Conservation (phyloP, 1,140 invertebrate genomes). For the Nebria ingens region DNA sequence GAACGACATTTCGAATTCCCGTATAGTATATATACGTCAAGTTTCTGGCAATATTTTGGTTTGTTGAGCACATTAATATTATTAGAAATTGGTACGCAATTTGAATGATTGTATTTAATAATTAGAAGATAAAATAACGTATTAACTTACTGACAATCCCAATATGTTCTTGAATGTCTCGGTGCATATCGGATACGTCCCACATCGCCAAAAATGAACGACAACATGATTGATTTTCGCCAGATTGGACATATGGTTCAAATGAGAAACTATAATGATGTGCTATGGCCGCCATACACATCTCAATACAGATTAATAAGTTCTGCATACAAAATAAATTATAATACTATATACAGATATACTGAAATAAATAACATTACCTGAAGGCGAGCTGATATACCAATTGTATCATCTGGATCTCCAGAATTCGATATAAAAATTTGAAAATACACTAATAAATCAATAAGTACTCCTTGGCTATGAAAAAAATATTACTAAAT, state of each 20-base stretch:
- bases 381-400: slow-evolving; percentile 70
- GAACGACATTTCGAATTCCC: not conserved
- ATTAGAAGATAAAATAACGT: not conserved
- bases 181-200: slow-evolving; percentile 87
- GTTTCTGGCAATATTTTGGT: too few species aligned
- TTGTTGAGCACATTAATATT: not conserved
- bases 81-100: not conserved
- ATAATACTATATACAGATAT: not conserved
- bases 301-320: slow-evolving; percentile 94
- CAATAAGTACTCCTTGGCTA: slow-evolving; percentile 86
- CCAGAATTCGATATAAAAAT: slow-evolving; percentile 60
- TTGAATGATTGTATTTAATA: too few species aligned
- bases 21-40: too few species aligned
- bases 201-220: slow-evolving; percentile 72
- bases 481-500: slow-evolving; percentile 21
- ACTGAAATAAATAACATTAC: slow-evolving; percentile 34
- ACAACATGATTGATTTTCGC: slow-evolving; percentile 41
- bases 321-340: slow-evolving; percentile 48
- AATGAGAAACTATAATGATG: slow-evolving; percentile 94
- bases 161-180: slow-evolving; percentile 85
- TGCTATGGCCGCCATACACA: slow-evolving; percentile 90
- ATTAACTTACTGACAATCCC: slow-evolving; percentile 63
- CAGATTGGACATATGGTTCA: slow-evolving; percentile 61
- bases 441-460: slow-evolving; percentile 69
- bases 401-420: slow-evolving; percentile 53